phyloP scores from a whole-genome alignment of 2,797 vertebrate species.

The Enteromius thamalakanensis region DNA sequence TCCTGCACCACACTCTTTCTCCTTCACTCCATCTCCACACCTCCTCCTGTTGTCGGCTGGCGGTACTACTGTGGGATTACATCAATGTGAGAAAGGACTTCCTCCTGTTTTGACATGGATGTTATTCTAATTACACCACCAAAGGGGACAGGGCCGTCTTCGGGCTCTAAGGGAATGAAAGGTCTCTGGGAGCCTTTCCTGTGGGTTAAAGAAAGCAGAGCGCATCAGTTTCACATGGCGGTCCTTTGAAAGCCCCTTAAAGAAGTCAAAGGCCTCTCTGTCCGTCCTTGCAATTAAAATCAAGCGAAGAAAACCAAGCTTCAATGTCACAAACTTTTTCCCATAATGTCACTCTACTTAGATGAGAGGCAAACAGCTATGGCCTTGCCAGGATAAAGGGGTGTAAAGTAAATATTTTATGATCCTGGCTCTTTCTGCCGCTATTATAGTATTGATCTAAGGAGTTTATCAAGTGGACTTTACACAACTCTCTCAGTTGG shows the following conservation, averaged over 20 bases:
- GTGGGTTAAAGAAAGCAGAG: slow-evolving; percentile 13
- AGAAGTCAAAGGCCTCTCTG: slow-evolving; percentile 20
- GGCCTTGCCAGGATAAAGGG: slow-evolving; percentile 2
- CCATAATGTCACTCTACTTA: slow-evolving; percentile 7
- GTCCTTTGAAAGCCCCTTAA: slow-evolving; percentile 7
- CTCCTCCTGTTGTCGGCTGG: slow-evolving; percentile 45
- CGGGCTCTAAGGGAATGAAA: slow-evolving; percentile 8
- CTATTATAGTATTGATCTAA: slow-evolving; percentile 50
- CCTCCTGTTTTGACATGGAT: slow-evolving; percentile 21
- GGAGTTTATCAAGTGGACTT: slow-evolving; percentile 41
- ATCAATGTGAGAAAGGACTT: slow-evolving; percentile 15
- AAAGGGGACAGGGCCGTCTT: background rate
- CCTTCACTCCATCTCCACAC: slow-evolving; percentile 25
- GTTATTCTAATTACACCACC: slow-evolving; percentile 36
- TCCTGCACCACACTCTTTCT: background rate
- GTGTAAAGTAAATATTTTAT: slow-evolving; percentile 46
- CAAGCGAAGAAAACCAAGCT: slow-evolving; percentile 27
- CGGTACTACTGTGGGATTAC: slow-evolving; percentile 41
- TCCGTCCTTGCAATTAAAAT: slow-evolving; percentile 45
- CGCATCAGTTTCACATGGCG: background rate
- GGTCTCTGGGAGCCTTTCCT: slow-evolving; percentile 7
- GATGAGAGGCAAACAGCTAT: slow-evolving; percentile 3
- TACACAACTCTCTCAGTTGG: slow-evolving; percentile 9
- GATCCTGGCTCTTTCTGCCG: slow-evolving; percentile 43
- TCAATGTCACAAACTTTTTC: slow-evolving; percentile 40